These are phyloP conservation scores for Sparus aurata DNA, from an alignment of 2,797 vertebrate species.

Conservation along the genomic window DNA sequence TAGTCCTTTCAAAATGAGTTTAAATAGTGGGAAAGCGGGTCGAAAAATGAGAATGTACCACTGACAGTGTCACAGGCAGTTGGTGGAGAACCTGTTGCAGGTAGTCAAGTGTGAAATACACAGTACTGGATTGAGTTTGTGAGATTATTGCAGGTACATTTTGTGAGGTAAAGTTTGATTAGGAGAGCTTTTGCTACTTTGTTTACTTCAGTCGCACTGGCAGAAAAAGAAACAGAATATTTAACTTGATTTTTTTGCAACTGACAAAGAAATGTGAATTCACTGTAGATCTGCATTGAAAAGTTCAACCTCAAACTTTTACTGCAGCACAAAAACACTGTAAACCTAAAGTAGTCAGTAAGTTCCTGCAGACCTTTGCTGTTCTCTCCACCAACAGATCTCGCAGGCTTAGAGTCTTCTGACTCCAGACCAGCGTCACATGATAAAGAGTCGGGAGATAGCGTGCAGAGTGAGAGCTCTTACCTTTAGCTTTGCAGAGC, in stretches of 20 bases:
- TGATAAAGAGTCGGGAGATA: not conserved
- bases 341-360: not conserved
- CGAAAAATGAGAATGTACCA: not conserved
- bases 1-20: not conserved
- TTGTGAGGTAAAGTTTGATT: not conserved
- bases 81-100: not conserved
- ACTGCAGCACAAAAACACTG: not conserved
- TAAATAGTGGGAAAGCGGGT: not conserved
- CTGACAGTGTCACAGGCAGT: not conserved
- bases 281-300: not conserved
- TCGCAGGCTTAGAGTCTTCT: not conserved
- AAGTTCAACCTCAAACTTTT: not conserved
- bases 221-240: not conserved
- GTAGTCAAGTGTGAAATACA: not conserved
- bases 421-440: not conserved
- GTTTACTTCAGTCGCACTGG: not conserved
- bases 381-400: not conserved
- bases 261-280: not conserved
- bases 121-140: not conserved
- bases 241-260: not conserved
- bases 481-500: conserved; percentile 88
- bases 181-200: not conserved
- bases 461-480: conserved; percentile 60
- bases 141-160: not conserved
- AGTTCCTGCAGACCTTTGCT: not conserved